Conservation (phyloP, 2,113 vertebrate genomes). For the Ameiurus melas region DNA sequence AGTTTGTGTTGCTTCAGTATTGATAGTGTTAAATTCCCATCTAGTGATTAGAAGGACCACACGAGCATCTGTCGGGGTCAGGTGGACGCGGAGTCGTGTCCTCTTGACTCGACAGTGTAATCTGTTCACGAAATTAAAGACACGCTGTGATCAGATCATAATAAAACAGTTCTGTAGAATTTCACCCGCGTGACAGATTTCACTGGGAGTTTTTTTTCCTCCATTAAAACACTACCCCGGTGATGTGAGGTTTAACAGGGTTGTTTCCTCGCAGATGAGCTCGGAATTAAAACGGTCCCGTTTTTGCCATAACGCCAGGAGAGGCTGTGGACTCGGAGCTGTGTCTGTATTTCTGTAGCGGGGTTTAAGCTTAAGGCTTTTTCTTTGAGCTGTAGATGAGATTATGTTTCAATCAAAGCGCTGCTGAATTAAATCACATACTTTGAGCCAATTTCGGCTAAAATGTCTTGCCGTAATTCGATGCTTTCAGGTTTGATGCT, state of each 20-base stretch:
- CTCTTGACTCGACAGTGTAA: too few relatives aligned
- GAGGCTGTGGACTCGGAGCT: not conserved
- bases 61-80: too few relatives aligned
- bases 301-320: not conserved
- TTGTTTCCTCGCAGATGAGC: not conserved
- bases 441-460: slow-evolving; percentile 22
- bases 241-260: not conserved
- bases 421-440: slow-evolving; percentile 29
- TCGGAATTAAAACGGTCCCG: not conserved
- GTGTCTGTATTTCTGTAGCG: not conserved
- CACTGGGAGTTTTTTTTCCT: too few relatives aligned
- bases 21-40: not conserved
- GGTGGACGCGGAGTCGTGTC: too few relatives aligned
- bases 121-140: too few relatives aligned
- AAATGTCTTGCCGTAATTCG: slow-evolving; percentile 32
- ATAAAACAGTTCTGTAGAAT: not conserved
- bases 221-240: not conserved
- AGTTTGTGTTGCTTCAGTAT: not conserved
- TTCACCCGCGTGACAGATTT: not conserved
- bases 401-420: slow-evolving; percentile 23
- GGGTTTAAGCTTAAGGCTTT: not conserved
- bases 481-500: slow-evolving; percentile 25
- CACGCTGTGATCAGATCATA: not conserved
- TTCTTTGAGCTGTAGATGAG: slow-evolving; percentile 7
- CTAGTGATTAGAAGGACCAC: not conserved